These are phyloP conservation scores for Xiphophorus birchmanni DNA, from an alignment of 2,797 vertebrate genomes.

Conservation along the genomic window DNA sequence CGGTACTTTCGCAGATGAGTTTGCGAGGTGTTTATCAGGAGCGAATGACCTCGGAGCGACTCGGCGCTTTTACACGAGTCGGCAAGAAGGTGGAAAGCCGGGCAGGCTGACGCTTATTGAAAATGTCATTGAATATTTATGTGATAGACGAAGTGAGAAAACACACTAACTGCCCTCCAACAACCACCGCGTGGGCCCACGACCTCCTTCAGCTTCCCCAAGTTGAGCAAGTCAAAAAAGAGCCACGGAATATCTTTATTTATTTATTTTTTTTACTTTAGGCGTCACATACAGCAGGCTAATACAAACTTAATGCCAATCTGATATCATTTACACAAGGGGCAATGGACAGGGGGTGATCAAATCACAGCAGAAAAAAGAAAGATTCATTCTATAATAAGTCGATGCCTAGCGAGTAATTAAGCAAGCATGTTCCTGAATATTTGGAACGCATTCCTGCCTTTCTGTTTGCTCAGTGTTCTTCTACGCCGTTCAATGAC, in stretches of 20 bases:
- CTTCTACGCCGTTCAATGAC: not conserved
- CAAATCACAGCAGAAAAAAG: not conserved
- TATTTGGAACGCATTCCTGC: not conserved
- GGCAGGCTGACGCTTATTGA: not conserved
- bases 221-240: not conserved
- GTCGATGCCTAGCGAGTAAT: not conserved
- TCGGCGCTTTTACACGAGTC: constrained; percentile 7
- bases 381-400: not conserved
- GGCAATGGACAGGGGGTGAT: not conserved
- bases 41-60: constrained; percentile 11
- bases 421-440: not conserved
- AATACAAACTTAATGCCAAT: not conserved
- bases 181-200: not conserved
- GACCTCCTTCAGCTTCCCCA: not conserved
- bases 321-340: not conserved
- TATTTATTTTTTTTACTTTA: not conserved
- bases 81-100: not conserved
- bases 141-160: not conserved
- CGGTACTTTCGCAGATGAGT: constrained; percentile 27
- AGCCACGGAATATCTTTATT: not conserved
- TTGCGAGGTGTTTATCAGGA: constrained; percentile 7
- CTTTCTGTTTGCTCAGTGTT: not conserved
- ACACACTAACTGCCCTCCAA: not conserved
- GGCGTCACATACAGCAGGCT: not conserved
- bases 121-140: constrained; percentile 19